Conservation (phyloP, 2,888 invertebrate species). For the Cylloceria caligata region DNA sequence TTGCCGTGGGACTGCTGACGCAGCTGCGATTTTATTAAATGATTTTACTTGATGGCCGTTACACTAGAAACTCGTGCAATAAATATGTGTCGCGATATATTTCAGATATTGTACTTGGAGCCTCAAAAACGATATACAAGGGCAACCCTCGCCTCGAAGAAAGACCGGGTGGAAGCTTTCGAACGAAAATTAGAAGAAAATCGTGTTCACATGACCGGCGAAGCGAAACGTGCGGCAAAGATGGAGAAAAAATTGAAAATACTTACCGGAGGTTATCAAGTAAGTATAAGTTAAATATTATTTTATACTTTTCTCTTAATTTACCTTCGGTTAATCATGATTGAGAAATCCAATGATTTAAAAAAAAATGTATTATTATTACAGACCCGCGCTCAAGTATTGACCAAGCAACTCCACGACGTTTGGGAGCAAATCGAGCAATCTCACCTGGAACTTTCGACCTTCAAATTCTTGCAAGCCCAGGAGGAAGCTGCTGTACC, state of each 20-base stretch:
- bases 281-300: slow-evolving; percentile 72
- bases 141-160: slow-evolving; percentile 97
- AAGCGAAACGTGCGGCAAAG: slow-evolving; percentile 98
- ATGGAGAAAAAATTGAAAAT: slow-evolving; percentile 99
- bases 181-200: slow-evolving; percentile 97
- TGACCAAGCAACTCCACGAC: slow-evolving; percentile 95
- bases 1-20: too few species aligned
- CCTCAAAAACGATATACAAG: slow-evolving; percentile 96
- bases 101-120: slow-evolving; percentile 95
- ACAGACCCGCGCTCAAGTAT: slow-evolving; percentile 91
- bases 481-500: slow-evolving; percentile 97
- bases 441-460: slow-evolving; percentile 94
- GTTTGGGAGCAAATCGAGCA: slow-evolving; percentile 96
- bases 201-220: slow-evolving; percentile 97
- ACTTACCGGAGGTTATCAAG: slow-evolving; percentile 96
- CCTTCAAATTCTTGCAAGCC: slow-evolving; percentile 95
- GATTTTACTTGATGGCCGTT: too few species aligned
- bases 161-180: slow-evolving; percentile 96
- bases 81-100: too few species aligned
- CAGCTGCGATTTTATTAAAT: too few species aligned
- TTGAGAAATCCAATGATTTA: too few species aligned
- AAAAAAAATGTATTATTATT: slow-evolving; percentile 68
- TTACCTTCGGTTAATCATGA: too few species aligned
- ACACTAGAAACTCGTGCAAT: too few species aligned
- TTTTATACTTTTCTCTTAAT: not conserved